Conservation (phyloP, 64 coral and sea anemone genomes). For the Montipora efflorescens region DNA sequence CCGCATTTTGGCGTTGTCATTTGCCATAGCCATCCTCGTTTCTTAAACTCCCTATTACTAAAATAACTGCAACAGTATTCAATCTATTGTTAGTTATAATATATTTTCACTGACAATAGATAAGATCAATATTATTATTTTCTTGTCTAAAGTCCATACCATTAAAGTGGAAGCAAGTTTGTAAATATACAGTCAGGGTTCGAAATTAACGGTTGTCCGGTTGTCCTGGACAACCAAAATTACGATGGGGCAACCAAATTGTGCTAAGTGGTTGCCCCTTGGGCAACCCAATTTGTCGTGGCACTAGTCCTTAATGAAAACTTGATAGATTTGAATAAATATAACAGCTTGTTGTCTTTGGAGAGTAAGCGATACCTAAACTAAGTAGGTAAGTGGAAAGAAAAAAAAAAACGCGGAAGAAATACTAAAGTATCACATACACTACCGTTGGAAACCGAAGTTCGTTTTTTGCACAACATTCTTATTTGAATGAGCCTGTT, state of each 20-base stretch:
- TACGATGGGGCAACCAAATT: conserved; percentile 12
- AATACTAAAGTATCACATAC: conserved; percentile 19
- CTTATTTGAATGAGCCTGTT: conserved; percentile 21
- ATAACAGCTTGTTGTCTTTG: conserved; percentile 13
- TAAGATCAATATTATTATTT: no score
- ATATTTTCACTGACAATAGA: no score
- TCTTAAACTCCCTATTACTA: no score
- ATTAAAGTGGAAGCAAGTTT: no score
- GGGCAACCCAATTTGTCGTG: conserved; percentile 22
- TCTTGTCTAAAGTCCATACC: no score
- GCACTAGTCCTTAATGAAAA: conserved; percentile 15
- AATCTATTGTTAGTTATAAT: no score
- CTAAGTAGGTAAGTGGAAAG: conserved; percentile 19
- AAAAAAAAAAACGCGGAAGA: conserved; percentile 15
- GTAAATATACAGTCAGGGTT: no score
- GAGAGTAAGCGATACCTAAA: conserved; percentile 26
- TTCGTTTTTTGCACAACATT: conserved; percentile 10
- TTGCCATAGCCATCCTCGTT: no score
- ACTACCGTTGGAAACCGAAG: conserved; percentile 17
- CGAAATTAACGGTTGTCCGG: background rate
- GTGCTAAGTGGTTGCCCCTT: background rate
- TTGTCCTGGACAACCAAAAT: conserved; percentile 15
- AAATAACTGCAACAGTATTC: no score
- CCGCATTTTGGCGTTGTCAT: no score
- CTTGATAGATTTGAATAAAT: conserved; percentile 27